Conservation (phyloP, 2,113 vertebrate genomes). For the Girardinichthys multiradiatus region DNA sequence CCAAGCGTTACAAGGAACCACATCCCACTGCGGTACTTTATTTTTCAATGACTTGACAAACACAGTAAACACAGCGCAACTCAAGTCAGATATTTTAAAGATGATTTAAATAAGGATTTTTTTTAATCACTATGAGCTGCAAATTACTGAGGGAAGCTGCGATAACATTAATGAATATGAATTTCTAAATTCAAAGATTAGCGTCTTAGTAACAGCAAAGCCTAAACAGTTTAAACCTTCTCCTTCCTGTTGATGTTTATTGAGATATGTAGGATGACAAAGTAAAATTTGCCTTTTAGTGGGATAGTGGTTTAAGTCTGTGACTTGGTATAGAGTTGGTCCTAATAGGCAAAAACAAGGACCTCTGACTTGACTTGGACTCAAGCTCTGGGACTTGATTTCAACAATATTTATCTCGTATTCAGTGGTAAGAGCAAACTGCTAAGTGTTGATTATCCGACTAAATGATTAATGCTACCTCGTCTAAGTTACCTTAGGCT, state of each 20-base stretch:
- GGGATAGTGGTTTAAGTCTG: background rate
- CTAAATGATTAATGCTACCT: background rate
- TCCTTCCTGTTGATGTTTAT: background rate
- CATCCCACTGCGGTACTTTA: constrained; percentile 11
- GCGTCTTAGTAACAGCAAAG: background rate
- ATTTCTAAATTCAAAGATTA: constrained; percentile 8
- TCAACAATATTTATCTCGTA: background rate
- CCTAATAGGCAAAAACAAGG: background rate
- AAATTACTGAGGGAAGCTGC: constrained; percentile 2
- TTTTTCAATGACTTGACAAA: constrained; percentile 23
- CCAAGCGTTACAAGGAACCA: constrained; percentile 52
- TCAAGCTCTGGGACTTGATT: background rate
- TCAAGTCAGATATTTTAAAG: constrained; percentile 4
- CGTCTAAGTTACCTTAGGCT: background rate
- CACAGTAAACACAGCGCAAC: background rate
- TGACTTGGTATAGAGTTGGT: background rate
- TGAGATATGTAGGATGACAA: background rate
- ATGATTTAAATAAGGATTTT: constrained; percentile 25
- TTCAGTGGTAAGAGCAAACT: background rate
- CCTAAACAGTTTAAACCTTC: background rate
- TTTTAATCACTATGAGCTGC: constrained; percentile 8
- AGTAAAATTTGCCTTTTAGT: background rate
- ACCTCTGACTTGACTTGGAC: background rate
- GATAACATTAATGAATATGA: background rate
- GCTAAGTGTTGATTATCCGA: background rate